Evolutionary conservation across 2,888 invertebrate species (phyloP).

Genomic region (Sinhomidia bicolor): DNA sequence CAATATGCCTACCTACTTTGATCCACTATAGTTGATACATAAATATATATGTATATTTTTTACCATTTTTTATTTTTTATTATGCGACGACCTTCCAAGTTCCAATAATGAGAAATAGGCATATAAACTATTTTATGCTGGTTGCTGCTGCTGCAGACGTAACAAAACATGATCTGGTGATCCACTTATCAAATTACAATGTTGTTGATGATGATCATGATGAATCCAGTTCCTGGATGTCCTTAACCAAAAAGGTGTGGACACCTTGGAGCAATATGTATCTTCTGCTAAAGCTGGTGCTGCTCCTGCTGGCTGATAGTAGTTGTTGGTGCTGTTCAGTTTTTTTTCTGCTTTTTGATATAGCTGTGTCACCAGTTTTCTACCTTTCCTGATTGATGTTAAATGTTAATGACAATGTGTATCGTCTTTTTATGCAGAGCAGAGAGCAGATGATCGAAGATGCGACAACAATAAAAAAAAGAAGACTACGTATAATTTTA

Average conservation of each 20-base stretch:
- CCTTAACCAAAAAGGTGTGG: constrained; percentile 65
- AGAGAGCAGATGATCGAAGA: too few relatives aligned
- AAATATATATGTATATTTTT: background rate
- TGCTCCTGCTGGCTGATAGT: background rate
- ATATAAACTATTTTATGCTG: background rate
- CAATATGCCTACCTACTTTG: background rate
- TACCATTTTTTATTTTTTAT: background rate
- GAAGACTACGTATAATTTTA: background rate
- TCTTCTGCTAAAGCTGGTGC: too few relatives aligned
- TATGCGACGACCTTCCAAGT: constrained; percentile 43
- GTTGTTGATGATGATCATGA: background rate
- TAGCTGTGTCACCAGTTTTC: constrained; percentile 17
- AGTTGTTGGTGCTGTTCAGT: background rate
- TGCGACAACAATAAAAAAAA: constrained; percentile 21
- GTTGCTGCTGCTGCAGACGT: background rate
- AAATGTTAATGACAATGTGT: constrained; percentile 24
- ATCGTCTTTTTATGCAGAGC: constrained; percentile 3
- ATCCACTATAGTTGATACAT: too few relatives aligned
- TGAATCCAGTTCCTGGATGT: constrained; percentile 70
- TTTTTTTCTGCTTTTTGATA: background rate
- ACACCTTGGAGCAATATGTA: constrained; percentile 59
- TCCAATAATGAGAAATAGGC: constrained; percentile 11
- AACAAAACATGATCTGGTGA: background rate
- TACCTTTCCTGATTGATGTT: constrained; percentile 46
- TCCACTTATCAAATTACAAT: constrained; percentile 39